Conservation (phyloP, 1,140 invertebrate genomes). For the Eurosta solidaginis region DNA sequence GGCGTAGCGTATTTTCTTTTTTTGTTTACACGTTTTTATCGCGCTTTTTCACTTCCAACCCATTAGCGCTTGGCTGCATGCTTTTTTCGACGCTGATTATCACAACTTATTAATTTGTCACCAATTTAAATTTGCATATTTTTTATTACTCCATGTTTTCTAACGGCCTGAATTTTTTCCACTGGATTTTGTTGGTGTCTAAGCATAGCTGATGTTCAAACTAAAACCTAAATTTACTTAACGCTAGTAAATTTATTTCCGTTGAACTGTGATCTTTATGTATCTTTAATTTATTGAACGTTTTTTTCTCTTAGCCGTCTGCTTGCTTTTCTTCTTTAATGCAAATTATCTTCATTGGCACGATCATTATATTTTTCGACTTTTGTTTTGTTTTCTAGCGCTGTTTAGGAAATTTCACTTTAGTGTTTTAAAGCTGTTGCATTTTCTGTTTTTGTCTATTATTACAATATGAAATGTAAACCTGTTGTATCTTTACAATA, state of each 20-base stretch:
- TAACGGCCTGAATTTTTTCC: background rate
- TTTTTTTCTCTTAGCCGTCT: background rate
- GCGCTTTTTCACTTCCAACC: slow-evolving; percentile 5
- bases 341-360: background rate
- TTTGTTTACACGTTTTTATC: background rate
- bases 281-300: background rate
- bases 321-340: background rate
- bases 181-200: background rate
- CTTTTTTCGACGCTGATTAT: background rate
- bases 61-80: background rate
- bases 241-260: slow-evolving; percentile 11
- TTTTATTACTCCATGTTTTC: background rate
- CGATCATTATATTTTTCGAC: background rate
- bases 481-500: background rate
- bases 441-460: background rate
- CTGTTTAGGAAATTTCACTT: slow-evolving; percentile 13
- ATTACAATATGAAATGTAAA: too few relatives aligned
- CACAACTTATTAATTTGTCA: slow-evolving; percentile 27
- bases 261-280: background rate
- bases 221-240: too few relatives aligned
- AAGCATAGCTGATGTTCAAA: background rate
- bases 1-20: too few relatives aligned
- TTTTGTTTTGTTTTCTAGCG: background rate
- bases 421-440: background rate
- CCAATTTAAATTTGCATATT: slow-evolving; percentile 6